Evolutionary conservation across 1,140 invertebrate species (phyloP).

Genomic region (Neoseiulus cucumeris): DNA sequence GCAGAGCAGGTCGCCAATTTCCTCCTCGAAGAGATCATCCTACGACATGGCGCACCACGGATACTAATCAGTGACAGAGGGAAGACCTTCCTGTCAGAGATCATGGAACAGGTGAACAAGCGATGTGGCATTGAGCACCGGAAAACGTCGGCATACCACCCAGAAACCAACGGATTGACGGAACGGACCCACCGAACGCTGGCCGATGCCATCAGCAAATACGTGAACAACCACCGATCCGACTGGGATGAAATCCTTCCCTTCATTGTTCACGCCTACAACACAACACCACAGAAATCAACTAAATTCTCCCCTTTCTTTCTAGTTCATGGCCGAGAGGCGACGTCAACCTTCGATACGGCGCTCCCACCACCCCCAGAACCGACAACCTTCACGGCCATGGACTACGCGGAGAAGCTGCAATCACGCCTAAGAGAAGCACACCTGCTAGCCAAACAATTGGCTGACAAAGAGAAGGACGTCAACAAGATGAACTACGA

Average conservation of each 20-base stretch:
- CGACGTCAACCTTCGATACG: no score
- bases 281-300: no score
- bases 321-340: no score
- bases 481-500: no score
- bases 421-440: no score
- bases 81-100: conserved; percentile 24
- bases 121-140: conserved; percentile 18
- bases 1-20: conserved; percentile 23
- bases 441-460: no score
- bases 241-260: conserved; percentile 24
- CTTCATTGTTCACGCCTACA: no score
- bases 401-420: no score
- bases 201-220: conserved; percentile 21
- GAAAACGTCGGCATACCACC: conserved; percentile 20
- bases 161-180: conserved; percentile 23
- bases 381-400: no score
- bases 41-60: conserved; percentile 24
- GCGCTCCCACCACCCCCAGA: no score
- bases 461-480: no score
- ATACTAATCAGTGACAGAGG: conserved; percentile 28
- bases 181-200: conserved; percentile 21
- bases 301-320: no score
- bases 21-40: conserved; percentile 23
- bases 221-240: conserved; percentile 17
- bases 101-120: conserved; percentile 13